Evolutionary conservation across 2,797 vertebrate species (phyloP), one percentile per base, ranked within the genome.

Genomic region (Psittacula echo): DNA sequence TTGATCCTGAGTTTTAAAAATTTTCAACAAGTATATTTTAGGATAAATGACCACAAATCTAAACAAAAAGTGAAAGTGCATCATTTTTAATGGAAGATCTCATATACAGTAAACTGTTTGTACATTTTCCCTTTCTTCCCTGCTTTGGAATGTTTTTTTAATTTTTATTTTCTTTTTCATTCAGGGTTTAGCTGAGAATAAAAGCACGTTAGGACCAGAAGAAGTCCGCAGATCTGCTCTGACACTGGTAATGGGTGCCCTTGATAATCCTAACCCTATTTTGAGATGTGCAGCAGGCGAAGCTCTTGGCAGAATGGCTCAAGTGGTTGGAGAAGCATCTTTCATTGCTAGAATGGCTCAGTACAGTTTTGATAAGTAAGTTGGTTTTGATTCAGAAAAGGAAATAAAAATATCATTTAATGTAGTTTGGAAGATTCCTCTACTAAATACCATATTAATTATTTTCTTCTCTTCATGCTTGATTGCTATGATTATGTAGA

Each of bases 341-440:
- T 99, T 99, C 95, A 99, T 99, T 58, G 99, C 99, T 93, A 98
- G 99, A 96, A 99, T 99, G 99, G 99, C 99, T 78, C 99, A 99
- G 41, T 99, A 99, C 94, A 99, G 99, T 97, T 99, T 99, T 97
- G 99, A 99, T 98, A 99, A 99, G 99, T 99, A 98, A 96, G 98
- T 89, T 85, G 98, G 64, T 68, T 94, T 90, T 74, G 48, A 76
- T 88, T 86, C 24, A 58, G 37, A 34, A 85, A 66, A 92, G 19
- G 18, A 88, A 90, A 75, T 85, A 61, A 85, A 89, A 85, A 20
- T 39, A 13, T 5, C 58, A 21, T 82, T 70, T 54, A 71, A n/a
- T 3, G 0, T 56, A 29, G 24, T 80, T 78, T 64, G 22, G 7
- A 77, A 90, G 74, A 86, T 89, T 64, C 30, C 8, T 73, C 16